Percentiles rank a stretch among this genome's conserved stretches.
Evolutionary conservation across 2,797 vertebrate genomes (phyloP).

Genomic region (Eulemur rubriventer): DNA sequence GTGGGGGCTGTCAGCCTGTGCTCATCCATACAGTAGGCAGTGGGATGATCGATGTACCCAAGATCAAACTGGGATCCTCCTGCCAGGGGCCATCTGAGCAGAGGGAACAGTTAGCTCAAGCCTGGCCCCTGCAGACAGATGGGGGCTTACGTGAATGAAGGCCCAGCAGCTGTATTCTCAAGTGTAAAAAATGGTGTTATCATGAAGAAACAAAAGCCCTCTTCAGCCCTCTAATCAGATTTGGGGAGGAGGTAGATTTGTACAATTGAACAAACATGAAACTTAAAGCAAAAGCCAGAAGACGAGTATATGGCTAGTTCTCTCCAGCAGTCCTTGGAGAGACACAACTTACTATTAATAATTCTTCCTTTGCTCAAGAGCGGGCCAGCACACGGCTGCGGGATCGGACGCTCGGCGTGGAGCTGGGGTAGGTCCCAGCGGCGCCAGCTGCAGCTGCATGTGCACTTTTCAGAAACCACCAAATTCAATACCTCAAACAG

Average conservation of each 20-base stretch:
- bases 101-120: neutral
- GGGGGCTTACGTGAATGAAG: neutral
- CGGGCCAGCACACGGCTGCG: neutral
- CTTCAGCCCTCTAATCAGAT: neutral
- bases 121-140: neutral
- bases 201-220: neutral
- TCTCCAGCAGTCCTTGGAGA: neutral
- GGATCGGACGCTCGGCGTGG: neutral
- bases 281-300: constrained; percentile 1
- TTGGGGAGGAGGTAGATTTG: neutral
- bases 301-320: neutral
- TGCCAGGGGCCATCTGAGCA: neutral
- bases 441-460: constrained; percentile 9
- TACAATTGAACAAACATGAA: neutral
- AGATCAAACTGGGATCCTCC: neutral
- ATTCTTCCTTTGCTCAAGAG: neutral
- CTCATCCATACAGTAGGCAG: neutral
- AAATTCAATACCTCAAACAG: constrained; percentile 33
- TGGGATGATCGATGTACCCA: neutral
- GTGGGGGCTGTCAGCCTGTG: neutral
- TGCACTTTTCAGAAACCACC: constrained; percentile 37
- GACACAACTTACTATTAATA: neutral
- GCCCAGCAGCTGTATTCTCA: neutral
- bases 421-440: neutral
- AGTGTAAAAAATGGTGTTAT: neutral